A percentile compares a stretch with the other conserved stretches of the same genome.
phyloP scores from a whole-genome alignment of 2,888 invertebrate species.

The Isotomurus palustris region DNA sequence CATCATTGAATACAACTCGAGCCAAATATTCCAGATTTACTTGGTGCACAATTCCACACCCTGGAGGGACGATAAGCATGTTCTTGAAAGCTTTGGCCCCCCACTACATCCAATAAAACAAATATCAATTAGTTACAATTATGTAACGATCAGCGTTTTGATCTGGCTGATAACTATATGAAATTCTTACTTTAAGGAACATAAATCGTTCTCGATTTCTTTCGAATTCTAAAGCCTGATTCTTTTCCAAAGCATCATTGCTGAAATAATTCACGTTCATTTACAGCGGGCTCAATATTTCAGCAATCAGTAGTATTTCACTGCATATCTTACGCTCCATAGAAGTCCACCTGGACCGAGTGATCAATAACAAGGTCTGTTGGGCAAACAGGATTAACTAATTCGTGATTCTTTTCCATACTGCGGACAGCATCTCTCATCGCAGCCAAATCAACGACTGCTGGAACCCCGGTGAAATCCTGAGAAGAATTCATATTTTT shows the following conservation, averaged over 20 bases:
- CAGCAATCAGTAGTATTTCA: background rate
- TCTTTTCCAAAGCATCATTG: constrained; percentile 79
- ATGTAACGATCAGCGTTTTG: constrained; percentile 14
- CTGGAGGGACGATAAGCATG: constrained; percentile 96
- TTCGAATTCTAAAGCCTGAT: constrained; percentile 91
- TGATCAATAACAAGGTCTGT: constrained; percentile 98
- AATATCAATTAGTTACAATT: constrained; percentile 10
- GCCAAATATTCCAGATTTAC: constrained; percentile 94
- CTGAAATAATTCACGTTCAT: constrained; percentile 55
- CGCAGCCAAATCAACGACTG: constrained; percentile 97
- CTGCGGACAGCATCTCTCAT: constrained; percentile 92
- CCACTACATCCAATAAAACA: constrained; percentile 64
- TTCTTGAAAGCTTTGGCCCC: constrained; percentile 92
- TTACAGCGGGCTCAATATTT: background rate
- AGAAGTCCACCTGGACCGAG: constrained; percentile 94
- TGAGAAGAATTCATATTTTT: constrained; percentile 48
- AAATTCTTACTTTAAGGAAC: constrained; percentile 81
- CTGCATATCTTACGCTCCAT: constrained; percentile 58
- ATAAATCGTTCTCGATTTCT: constrained; percentile 92
- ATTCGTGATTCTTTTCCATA: constrained; percentile 81
- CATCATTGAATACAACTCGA: constrained; percentile 75
- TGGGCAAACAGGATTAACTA: constrained; percentile 95
- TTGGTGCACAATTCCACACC: constrained; percentile 92
- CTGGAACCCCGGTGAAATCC: constrained; percentile 95
- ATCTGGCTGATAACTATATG: background rate